Base-by-base conservation (phyloP, 2,797 vertebrate species). In the Microtus agrestis region DNA sequence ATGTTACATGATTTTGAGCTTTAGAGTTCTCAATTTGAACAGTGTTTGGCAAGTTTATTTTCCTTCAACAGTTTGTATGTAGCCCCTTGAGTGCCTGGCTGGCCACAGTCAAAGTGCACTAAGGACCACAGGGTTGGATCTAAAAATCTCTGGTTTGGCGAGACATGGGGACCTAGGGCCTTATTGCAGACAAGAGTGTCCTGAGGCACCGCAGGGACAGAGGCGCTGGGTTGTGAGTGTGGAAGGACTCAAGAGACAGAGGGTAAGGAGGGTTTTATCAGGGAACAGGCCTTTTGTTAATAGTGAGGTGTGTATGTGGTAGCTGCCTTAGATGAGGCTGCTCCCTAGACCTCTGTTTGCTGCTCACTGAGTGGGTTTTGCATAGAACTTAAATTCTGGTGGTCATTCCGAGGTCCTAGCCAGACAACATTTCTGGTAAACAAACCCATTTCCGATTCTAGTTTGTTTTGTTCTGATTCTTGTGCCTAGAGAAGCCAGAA, bases 281-380 rank as follows among this genome's bases (percentile, higher is more conserved):
- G n/a, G 56, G 56, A 14, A 40, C 31, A 2, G 40, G 67, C 12
- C 69, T 14, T 12, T 40, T 0, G 5, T 14, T 2, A 21, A 19
- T 43, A 51, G 79, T 63, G 14, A 31, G 51, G 34, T 21, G 51
- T 21, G 4, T 3, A 0, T 4, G 12, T 7, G 7, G 48, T 1
- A 23, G 9, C 54, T 1, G 3, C 6, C 19, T 37, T 23, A 31
- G 27, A 56, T 0, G 9, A 40, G 46, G 51, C 31, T 19, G 3
- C 10, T 48, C 10, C 0, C 17, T 0, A 1, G 7, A 19, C 29
- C 1, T 0, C 3, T 23, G 10, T 67, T 63, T 34, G 0, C 43
- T 9, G 12, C 40, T 0, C 12, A 34, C 63, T 71, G 63, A 17
- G 29, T 5, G 63, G 27, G 37, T 43, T n/a, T 40, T 8, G 15